Base-by-base conservation (phyloP, 2,113 vertebrate genomes). In the Scophthalmus maximus region DNA sequence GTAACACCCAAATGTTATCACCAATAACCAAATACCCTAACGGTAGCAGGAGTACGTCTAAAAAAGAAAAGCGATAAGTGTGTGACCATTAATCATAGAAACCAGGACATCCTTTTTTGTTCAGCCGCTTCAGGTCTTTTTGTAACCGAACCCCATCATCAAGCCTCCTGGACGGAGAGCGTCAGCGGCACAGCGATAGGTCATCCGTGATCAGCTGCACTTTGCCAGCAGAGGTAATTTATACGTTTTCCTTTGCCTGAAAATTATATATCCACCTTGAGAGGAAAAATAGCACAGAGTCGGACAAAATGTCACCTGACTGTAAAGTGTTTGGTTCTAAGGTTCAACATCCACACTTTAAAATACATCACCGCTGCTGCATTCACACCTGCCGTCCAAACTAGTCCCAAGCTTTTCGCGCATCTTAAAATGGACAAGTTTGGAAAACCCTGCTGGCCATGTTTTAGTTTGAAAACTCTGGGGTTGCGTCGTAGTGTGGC, bases 231-330 rank as follows among this genome's bases (percentile, higher is more conserved):
- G 69, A 64, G 73, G 15, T 57, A 71, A 81, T 81, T 80, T 70
- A 23, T 15, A 62, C 26, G 25, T 76, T 67, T 38, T 57, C 47
- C 27, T 76, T 76, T 52, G 32, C 32, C n/a, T n/a, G 20, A 58
- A 47, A 55, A 46, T 49, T 3, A 53, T 15, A 53, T 63, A 36
- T 65, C 25, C 49, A 65, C 57, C 27, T 56, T 42, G 30, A 47
- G 34, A 51, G 18, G 42, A 9, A 30, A 49, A 56, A 53, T n/a
- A 67, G 15, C 42, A 25, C 69, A 15, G 60, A 78, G 68, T 59
- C 68, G 77, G 57, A 76, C 25, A 75, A 85, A 71, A 68, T 66
- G 53, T 42, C 30, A 32, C 30, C 8, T 32, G 30, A 32, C n/a
- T n/a, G n/a, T n/a, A n/a, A n/a, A n/a, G n/a, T n/a, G n/a, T n/a